These are phyloP conservation scores for Rhabdophis nuchalis DNA, from an alignment of 2,797 vertebrate genomes.

Conservation along the genomic window DNA sequence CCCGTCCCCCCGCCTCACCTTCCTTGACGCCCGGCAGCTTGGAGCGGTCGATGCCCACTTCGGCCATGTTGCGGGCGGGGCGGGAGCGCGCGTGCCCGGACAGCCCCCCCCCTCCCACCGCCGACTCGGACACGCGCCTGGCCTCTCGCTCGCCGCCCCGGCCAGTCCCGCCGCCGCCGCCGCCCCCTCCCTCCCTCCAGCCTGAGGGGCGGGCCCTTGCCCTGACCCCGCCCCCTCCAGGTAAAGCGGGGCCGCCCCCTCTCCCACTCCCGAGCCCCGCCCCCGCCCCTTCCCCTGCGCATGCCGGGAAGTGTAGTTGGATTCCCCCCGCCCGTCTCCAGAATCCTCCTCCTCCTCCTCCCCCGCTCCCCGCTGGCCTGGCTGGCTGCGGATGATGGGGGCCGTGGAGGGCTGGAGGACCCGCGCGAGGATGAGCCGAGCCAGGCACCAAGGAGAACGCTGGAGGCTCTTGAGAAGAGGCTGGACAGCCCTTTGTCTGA, in stretches of 20 bases:
- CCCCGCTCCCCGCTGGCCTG: not conserved
- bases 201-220: not conserved
- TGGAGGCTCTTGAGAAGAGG: not conserved
- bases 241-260: not conserved
- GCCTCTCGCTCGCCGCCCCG: not conserved
- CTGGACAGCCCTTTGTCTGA: no score
- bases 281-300: not conserved
- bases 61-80: not conserved
- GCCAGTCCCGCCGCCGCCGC: not conserved
- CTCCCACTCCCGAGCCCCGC: not conserved
- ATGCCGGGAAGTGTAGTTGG: not conserved
- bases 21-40: not conserved
- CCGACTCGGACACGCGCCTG: not conserved
- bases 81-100: not conserved
- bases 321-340: fast-evolving
- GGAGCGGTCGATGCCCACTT: not conserved
- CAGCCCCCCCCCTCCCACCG: fast-evolving
- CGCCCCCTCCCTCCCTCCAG: not conserved
- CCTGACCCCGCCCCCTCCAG: not conserved
- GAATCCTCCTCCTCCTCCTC: not conserved
- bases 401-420: not conserved
- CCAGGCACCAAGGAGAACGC: not conserved
- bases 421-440: not conserved
- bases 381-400: not conserved
- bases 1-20: not conserved